These are phyloP conservation scores for Falco punctatus DNA, from an alignment of 2,113 vertebrate species.

Conservation along the genomic window DNA sequence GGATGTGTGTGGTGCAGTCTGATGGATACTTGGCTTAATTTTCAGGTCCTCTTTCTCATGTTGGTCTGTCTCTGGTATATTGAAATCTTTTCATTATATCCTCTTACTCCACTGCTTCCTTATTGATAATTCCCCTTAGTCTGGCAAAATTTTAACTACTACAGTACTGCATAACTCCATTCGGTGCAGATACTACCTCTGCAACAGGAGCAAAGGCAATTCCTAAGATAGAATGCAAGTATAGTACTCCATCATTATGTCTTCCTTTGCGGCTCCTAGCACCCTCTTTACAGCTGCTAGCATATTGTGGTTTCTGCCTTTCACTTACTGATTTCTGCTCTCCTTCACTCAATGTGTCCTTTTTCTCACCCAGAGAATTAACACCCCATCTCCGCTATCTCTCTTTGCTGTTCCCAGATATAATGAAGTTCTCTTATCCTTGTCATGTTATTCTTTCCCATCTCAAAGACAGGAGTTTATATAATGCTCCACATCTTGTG, in stretches of 20 bases:
- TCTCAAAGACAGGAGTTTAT: not conserved
- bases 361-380: slow-evolving; percentile 29
- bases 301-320: slow-evolving; percentile 31
- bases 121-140: slow-evolving; percentile 22
- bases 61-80: not conserved
- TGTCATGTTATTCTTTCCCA: not conserved
- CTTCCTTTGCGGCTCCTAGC: slow-evolving; percentile 46
- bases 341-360: slow-evolving; percentile 14
- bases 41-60: not conserved
- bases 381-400: not conserved
- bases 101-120: not conserved
- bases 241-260: slow-evolving; percentile 33
- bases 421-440: not conserved
- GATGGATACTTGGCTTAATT: not conserved
- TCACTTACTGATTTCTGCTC: slow-evolving; percentile 21
- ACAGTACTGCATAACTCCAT: slow-evolving; percentile 19
- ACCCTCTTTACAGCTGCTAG: slow-evolving; percentile 43
- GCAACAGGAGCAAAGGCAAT: slow-evolving; percentile 38
- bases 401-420: not conserved
- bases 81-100: slow-evolving; percentile 46
- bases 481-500: not conserved
- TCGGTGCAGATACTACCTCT: not conserved
- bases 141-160: slow-evolving; percentile 65
- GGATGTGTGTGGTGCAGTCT: not conserved
- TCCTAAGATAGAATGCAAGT: slow-evolving; percentile 34